These are phyloP conservation scores for Zalophus californianus DNA, from an alignment of 2,797 vertebrate genomes.

Conservation along the genomic window DNA sequence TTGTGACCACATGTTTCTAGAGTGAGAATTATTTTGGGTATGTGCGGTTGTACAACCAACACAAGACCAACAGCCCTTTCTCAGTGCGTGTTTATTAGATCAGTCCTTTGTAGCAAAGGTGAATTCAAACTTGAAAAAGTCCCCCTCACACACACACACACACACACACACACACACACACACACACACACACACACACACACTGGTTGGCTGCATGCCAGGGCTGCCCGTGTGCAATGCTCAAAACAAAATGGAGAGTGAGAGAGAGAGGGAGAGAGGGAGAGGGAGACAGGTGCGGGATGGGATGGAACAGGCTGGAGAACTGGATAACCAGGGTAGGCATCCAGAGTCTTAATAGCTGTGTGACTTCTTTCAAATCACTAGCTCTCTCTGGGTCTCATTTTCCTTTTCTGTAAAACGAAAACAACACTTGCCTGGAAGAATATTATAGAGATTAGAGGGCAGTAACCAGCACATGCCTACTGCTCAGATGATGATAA, in stretches of 20 bases:
- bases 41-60: background rate
- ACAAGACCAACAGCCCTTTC: background rate
- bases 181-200: accelerated
- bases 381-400: background rate
- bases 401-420: background rate
- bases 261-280: accelerated
- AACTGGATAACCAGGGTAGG: background rate
- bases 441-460: background rate
- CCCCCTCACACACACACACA: too few relatives aligned
- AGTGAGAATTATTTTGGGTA: background rate
- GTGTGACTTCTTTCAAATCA: background rate
- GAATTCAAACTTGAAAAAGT: background rate
- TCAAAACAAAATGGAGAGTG: background rate
- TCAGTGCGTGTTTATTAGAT: background rate
- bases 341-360: background rate
- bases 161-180: accelerated
- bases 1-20: background rate
- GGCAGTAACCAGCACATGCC: background rate
- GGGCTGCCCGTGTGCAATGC: background rate
- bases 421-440: background rate
- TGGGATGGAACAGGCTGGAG: background rate
- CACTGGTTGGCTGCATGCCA: background rate
- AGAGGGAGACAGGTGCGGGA: background rate
- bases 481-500: accelerated
- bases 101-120: background rate